Conservation (phyloP, 1,140 invertebrate species). For the Drosophila takahashii region DNA sequence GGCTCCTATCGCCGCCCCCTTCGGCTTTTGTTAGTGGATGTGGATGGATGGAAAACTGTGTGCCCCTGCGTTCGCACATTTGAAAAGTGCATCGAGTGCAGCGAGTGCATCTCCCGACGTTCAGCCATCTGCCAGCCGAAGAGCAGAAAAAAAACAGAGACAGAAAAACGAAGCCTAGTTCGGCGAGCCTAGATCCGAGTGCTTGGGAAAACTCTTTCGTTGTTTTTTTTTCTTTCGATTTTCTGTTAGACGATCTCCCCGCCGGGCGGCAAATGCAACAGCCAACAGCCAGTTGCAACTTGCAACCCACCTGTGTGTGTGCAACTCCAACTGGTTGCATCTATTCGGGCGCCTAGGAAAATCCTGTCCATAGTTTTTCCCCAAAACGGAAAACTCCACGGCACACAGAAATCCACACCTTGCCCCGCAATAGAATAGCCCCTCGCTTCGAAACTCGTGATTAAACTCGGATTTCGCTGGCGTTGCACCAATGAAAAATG, state of each 20-base stretch:
- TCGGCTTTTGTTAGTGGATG: constrained; percentile 22
- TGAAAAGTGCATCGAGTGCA: constrained; percentile 77
- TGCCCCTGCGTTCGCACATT: constrained; percentile 58
- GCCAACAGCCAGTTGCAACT: constrained; percentile 7
- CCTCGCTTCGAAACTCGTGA: not conserved
- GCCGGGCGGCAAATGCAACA: constrained; percentile 13
- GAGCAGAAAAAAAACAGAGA: constrained; percentile 27
- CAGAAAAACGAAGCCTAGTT: constrained; percentile 57
- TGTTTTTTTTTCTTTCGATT: constrained; percentile 44
- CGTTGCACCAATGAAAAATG: constrained; percentile 75
- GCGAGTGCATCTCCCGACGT: constrained; percentile 29
- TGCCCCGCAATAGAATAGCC: constrained; percentile 7
- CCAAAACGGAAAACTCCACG: constrained; percentile 47
- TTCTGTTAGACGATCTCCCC: constrained; percentile 67
- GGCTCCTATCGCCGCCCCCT: constrained; percentile 62
- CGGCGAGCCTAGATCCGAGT: constrained; percentile 55
- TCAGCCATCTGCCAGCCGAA: constrained; percentile 35
- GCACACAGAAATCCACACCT: constrained; percentile 4
- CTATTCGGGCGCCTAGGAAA: constrained; percentile 62
- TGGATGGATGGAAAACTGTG: constrained; percentile 65
- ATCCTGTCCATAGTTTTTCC: constrained; percentile 71
- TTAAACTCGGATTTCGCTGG: constrained; percentile 16
- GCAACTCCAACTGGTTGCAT: constrained; percentile 56
- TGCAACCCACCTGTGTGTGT: constrained; percentile 41
- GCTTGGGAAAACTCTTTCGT: constrained; percentile 75